Conservation (phyloP, 2,113 vertebrate genomes). For the Pelecanus crispus region DNA sequence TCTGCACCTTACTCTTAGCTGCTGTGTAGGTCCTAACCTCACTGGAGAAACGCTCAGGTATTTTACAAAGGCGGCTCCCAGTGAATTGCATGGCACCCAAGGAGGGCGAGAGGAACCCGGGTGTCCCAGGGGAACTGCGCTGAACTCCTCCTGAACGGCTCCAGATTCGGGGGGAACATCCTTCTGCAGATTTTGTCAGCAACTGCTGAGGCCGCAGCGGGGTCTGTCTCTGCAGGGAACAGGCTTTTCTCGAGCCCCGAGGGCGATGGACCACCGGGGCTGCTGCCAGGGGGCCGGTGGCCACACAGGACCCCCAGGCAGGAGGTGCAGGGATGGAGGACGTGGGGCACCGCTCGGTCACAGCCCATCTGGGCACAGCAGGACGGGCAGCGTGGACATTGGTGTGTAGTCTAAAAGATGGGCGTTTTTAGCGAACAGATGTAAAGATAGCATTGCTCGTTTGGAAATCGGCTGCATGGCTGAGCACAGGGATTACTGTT, state of each 20-base stretch:
- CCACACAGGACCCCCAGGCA: not conserved
- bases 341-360: not conserved
- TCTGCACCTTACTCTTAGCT: not conserved
- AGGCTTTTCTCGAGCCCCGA: not conserved
- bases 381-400: fast-evolving
- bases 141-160: not conserved
- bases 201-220: not conserved
- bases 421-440: not conserved
- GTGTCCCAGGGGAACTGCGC: fast-evolving
- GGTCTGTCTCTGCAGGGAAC: not conserved
- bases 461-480: not conserved
- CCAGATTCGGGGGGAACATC: not conserved
- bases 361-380: fast-evolving
- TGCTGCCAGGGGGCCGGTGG: not conserved
- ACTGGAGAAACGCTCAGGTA: not conserved
- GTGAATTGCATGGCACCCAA: not conserved
- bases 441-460: not conserved
- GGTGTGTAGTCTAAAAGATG: not conserved
- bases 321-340: not conserved
- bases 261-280: not conserved
- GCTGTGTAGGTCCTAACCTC: not conserved
- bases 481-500: not conserved
- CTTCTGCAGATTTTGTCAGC: not conserved
- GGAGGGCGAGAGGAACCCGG: fast-evolving
- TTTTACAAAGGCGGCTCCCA: not conserved